A percentile compares a stretch with the other conserved stretches of the same genome.
Evolutionary conservation across 2,113 vertebrate genomes (phyloP).

Genomic region (Dipodomys merriami): DNA sequence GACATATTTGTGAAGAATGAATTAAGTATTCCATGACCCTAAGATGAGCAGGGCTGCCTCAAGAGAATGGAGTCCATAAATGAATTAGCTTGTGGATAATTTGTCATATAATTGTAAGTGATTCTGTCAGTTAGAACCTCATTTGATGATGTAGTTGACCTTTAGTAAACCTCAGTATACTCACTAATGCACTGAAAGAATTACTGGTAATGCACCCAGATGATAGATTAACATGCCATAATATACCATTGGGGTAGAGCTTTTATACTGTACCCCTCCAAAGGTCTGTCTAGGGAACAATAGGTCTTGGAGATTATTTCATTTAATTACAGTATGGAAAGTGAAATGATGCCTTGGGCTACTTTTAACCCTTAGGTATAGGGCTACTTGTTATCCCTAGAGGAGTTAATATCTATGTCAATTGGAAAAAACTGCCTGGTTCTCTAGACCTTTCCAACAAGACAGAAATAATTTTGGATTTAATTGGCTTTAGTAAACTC

Average conservation of each 20-base stretch:
- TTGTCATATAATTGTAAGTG: slow-evolving; percentile 56
- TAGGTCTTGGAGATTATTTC: slow-evolving; percentile 44
- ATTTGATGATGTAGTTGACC: slow-evolving; percentile 55
- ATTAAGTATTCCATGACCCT: not conserved
- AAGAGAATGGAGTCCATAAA: slow-evolving; percentile 58
- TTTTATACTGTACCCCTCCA: slow-evolving; percentile 49
- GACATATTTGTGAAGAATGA: not conserved
- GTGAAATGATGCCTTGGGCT: not conserved
- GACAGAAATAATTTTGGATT: not conserved
- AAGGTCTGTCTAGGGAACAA: slow-evolving; percentile 52
- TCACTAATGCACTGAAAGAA: slow-evolving; percentile 62
- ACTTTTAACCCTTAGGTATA: not conserved
- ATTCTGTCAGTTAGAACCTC: slow-evolving; percentile 51
- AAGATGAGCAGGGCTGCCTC: not conserved
- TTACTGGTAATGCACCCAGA: slow-evolving; percentile 51
- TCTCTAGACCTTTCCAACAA: not conserved
- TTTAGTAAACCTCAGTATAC: slow-evolving; percentile 66
- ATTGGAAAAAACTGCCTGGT: not conserved
- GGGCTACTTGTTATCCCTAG: not conserved
- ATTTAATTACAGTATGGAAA: slow-evolving; percentile 64
- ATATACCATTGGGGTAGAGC: slow-evolving; percentile 15
- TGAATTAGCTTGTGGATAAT: slow-evolving; percentile 47
- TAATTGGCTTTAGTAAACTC: not conserved
- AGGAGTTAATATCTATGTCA: not conserved
- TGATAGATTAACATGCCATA: slow-evolving; percentile 54